These are phyloP conservation scores for Diuraphis noxia DNA, from an alignment of 1,140 invertebrate genomes.

Conservation along the genomic window DNA sequence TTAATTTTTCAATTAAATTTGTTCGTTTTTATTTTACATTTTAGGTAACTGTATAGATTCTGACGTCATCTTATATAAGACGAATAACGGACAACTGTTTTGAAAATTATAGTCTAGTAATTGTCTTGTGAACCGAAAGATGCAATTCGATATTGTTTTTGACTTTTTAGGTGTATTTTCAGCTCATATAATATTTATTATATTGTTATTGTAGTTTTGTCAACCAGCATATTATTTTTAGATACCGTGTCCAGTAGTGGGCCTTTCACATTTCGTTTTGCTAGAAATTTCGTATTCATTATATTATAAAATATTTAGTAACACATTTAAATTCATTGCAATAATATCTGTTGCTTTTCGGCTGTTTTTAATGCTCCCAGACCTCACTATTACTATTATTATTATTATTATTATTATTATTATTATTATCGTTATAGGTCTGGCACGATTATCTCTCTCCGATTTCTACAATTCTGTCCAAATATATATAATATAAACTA, in stretches of 20 bases:
- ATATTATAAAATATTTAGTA: not conserved
- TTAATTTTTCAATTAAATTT: not conserved
- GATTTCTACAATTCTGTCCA: not conserved
- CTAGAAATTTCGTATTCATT: not conserved
- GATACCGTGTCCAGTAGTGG: not conserved
- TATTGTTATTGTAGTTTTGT: not conserved
- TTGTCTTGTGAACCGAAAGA: not conserved
- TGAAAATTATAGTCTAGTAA: not conserved
- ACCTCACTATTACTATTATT: not conserved
- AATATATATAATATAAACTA: not conserved
- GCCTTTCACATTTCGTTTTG: not conserved
- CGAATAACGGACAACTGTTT: not conserved
- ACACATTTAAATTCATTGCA: conserved; percentile 1
- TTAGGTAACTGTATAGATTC: not conserved
- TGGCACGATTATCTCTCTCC: not conserved
- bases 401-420: too few relatives aligned
- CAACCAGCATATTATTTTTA: not conserved
- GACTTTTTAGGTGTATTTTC: not conserved
- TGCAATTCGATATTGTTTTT: not conserved
- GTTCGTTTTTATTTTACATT: not conserved
- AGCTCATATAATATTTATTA: not conserved
- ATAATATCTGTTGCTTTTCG: conserved; percentile 20
- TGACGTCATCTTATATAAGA: not conserved
- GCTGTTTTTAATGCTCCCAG: not conserved
- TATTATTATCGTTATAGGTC: not conserved